These are phyloP conservation scores for Caradrina kadenii DNA, from an alignment of 2,888 invertebrate genomes.

Conservation along the genomic window DNA sequence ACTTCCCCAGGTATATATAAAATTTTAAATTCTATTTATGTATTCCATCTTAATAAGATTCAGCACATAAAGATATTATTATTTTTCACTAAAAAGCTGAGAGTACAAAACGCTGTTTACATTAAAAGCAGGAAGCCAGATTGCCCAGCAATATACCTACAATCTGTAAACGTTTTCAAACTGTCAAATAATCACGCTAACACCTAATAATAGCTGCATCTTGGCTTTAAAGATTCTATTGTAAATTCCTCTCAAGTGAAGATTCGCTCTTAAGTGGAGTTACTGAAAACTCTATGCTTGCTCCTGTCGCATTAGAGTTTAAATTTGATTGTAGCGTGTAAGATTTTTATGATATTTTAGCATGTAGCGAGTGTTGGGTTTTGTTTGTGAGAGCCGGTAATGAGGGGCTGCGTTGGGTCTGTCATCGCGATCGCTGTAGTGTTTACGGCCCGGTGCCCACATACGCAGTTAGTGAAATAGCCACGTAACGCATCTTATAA, in stretches of 20 bases:
- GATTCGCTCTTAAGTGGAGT: conserved; percentile 64
- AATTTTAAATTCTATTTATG: conserved; percentile 59
- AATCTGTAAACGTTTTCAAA: conserved; percentile 90
- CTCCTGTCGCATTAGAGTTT: conserved; percentile 62
- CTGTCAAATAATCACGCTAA: conserved; percentile 90
- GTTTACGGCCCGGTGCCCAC: conserved; percentile 80
- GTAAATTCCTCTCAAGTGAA: conserved; percentile 75
- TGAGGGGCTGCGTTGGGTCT: conserved; percentile 85
- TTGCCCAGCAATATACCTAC: conserved; percentile 85
- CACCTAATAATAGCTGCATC: conserved; percentile 89
- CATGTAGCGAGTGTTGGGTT: conserved; percentile 74
- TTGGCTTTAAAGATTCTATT: conserved; percentile 86
- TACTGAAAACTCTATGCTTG: conserved; percentile 54
- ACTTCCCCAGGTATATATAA: conserved; percentile 25
- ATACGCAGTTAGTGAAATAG: conserved; percentile 78
- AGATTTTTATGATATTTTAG: conserved; percentile 82
- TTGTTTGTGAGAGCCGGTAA: conserved; percentile 83
- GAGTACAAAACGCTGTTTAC: conserved; percentile 85
- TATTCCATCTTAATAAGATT: conserved; percentile 74
- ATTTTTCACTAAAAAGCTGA: conserved; percentile 76
- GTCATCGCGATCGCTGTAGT: conserved; percentile 81
- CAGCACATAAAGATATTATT: conserved; percentile 78
- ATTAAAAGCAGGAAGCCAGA: conserved; percentile 88
- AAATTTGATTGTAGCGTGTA: conserved; percentile 60
- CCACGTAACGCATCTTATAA: conserved; percentile 72